These are phyloP conservation scores for Hoplostethus atlanticus DNA, from an alignment of 2,797 vertebrate species.

Conservation along the genomic window DNA sequence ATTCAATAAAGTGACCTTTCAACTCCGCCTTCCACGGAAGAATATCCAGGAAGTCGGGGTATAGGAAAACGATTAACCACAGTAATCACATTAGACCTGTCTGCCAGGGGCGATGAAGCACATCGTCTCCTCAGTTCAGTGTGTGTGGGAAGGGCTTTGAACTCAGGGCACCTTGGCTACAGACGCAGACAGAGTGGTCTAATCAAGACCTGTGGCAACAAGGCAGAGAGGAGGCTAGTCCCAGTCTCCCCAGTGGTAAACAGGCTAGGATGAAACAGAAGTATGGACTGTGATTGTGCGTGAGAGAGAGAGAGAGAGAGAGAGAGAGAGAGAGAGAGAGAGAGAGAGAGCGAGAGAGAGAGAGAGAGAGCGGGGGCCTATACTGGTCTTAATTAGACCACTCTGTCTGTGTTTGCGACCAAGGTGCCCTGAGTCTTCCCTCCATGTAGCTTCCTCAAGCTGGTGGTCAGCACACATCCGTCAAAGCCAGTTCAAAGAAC, in stretches of 20 bases:
- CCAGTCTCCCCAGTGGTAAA: not conserved
- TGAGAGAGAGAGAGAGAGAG: slow-evolving; percentile 9
- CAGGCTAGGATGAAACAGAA: not conserved
- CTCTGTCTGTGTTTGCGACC: slow-evolving; percentile 61
- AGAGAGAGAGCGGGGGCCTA: slow-evolving; percentile 17
- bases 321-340: slow-evolving; percentile 9
- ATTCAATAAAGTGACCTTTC: too few relatives aligned
- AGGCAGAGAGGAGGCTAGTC: slow-evolving; percentile 34
- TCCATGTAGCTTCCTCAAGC: slow-evolving; percentile 20
- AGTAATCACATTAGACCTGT: slow-evolving; percentile 63
- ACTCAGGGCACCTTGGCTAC: slow-evolving; percentile 48
- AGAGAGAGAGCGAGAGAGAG: slow-evolving; percentile 20
- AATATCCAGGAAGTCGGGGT: too few relatives aligned
- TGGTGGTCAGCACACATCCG: slow-evolving; percentile 48
- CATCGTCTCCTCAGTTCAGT: slow-evolving; percentile 37
- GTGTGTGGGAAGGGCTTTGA: slow-evolving; percentile 38
- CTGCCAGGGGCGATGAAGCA: slow-evolving; percentile 36
- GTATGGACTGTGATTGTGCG: not conserved
- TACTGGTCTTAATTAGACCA: slow-evolving; percentile 72
- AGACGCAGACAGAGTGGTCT: slow-evolving; percentile 56
- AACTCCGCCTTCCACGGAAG: too few relatives aligned
- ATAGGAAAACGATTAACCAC: slow-evolving; percentile 40
- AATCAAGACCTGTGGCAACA: slow-evolving; percentile 62
- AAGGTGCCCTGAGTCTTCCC: slow-evolving; percentile 46
- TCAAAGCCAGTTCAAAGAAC: slow-evolving; percentile 48